Base-by-base conservation (phyloP, 2,888 invertebrate genomes). In the Drosophila trichaetosa region DNA sequence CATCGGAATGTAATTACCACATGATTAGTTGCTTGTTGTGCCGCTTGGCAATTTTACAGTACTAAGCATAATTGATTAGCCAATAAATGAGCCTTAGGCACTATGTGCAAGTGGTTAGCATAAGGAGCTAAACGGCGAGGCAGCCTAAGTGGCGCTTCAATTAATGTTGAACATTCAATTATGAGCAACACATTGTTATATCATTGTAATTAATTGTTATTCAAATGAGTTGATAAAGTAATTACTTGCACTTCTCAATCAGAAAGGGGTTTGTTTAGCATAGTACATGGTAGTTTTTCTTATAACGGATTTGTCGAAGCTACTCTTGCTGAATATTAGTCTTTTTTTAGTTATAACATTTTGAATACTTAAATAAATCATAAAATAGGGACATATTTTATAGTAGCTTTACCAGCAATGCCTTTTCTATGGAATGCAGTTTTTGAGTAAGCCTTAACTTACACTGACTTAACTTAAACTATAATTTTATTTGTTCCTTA, bases 131-230 rank as follows among this genome's bases (percentile, higher is more conserved):
- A 7, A 0, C 11, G 36, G 8, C 11, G 16, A 13, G 13, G 29
- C 18, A n/a, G 27, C 13, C 54, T 54, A 5, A 7, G 33, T 4
- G 33, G 7, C 18, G 8, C 27, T 38, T 21, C 27, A 57, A 49
- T 60, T 38, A 69, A 33, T 21, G 42, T 31, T 49, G 11, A 64
- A 33, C 48, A 42, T 49, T 78, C 53, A 59, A 76, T 77, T 76
- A 69, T 34, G 31, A 0, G 49, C 16, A 4, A 38, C 11, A 60
- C 27, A 34, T 21, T 7, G 49, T 40, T 24, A 21, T 31, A 29
- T 16, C 2, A 56, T 21, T 31, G n/a, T 24, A 36, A 52, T 29
- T 31, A 4, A 42, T 42, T 49, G 18, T 29, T 16, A 7, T 16
- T 21, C 29, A 40, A 31, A 38, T 31, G 18, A 34, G 8, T 40